Base-by-base conservation (phyloP, 2,797 vertebrate species). In the Sebastolobus altivelis region DNA sequence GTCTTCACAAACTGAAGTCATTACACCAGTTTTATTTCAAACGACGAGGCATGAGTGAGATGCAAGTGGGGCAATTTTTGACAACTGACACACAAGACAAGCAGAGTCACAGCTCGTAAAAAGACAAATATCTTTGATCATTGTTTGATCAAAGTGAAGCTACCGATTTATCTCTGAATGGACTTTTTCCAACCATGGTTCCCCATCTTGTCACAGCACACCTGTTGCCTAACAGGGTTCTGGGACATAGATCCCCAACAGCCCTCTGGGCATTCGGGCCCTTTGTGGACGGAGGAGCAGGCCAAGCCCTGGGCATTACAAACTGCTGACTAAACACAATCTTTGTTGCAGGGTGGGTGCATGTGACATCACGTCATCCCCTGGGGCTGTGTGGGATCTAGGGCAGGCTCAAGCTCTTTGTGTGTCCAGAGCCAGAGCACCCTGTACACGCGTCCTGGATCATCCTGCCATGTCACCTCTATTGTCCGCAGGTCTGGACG, bases 251-350 rank as follows among this genome's bases (percentile, higher is more conserved):
- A 90, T 87, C 84, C 70, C 27, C 81, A 75, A 76, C 49, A 70
- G 83, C 81, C 71, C 75, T 77, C 75, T 81, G 74, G 85, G 73
- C 84, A 87, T 89, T 93, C 82, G 67, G 89, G 68, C 62, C 80
- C 68, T 90, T 92, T 94, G 92, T 94, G 91, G 84, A 60, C 6
- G 59, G 79, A 89, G 90, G 78, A 91, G 82, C 82, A 79, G 84
- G 92, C 87, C 84, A 85, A 88, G 82, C 82, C 81, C 84, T 81
- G 84, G 82, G 82, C 89, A 85, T 68, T 75, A 79, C 80, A 88
- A 92, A 93, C 82, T 89, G 95, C 95, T 94, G 95, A 96, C 89
- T 92, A 85, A 86, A 91, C 92, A 60, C 46, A 81, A 88, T 89
- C 90, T 95, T 96, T 95, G 92, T 95, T 88, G 75, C 68, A 49